Evolutionary conservation across 2,888 invertebrate genomes (phyloP).

Genomic region (Tetramorium bicarinatum): DNA sequence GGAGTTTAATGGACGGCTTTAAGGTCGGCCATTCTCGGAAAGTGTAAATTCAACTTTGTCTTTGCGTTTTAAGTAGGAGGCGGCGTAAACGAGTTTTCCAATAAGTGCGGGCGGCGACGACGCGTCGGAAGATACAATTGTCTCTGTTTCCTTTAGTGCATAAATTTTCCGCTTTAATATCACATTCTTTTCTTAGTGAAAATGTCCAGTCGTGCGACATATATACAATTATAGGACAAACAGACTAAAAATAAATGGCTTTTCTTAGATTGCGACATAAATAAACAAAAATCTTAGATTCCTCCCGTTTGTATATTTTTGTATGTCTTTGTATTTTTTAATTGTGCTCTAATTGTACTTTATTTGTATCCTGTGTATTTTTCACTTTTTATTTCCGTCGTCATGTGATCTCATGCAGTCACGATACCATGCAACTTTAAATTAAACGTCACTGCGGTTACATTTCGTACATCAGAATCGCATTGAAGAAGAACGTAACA

Average conservation of each 20-base stretch:
- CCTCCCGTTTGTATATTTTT: background rate
- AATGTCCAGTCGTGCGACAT: background rate
- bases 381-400: conserved; percentile 18
- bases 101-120: conserved; percentile 26
- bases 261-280: background rate
- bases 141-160: background rate
- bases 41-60: conserved; percentile 38
- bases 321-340: background rate
- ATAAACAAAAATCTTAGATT: background rate
- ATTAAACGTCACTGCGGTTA: conserved; percentile 4
- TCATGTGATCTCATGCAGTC: background rate
- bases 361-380: background rate
- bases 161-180: conserved; percentile 5
- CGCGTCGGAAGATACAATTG: conserved; percentile 16
- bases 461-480: background rate
- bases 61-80: conserved; percentile 1
- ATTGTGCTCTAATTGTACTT: background rate
- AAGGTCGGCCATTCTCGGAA: conserved; percentile 13
- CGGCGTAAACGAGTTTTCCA: conserved; percentile 32
- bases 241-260: background rate
- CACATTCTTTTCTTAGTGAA: background rate
- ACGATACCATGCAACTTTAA: background rate
- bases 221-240: background rate
- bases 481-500: background rate
- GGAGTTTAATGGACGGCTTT: conserved; percentile 38